Base-by-base conservation (phyloP, 2,888 invertebrate species). In the Metacarcinus magister region DNA sequence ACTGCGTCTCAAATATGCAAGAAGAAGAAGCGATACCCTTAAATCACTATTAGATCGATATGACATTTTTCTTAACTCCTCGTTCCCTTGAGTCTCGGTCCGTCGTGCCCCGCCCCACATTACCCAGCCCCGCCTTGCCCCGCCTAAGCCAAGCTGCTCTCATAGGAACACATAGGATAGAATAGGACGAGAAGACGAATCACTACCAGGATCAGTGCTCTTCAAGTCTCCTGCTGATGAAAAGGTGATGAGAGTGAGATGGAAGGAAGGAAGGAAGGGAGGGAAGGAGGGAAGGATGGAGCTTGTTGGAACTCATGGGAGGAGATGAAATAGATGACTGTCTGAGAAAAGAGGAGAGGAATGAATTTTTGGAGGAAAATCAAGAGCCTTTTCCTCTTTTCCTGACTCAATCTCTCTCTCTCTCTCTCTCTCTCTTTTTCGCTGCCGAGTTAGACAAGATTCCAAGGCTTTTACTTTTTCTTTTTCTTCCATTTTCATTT, bases 1-100 rank as follows among this genome's bases (percentile, higher is more conserved):
- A 87, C 87, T 87, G 16, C 39, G 87, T 10, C 87, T 87, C 16
- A 87, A 87, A 87, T 87, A 87, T 87, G 87, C 87, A 87, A 39
- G 10, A 4, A 39, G 10, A 4, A 75, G 39, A 67, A 67, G 67
- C 39, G 32, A 87, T 87, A 39, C 87, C 87, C 16, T 39, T 2
- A 87, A 32, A 44, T 92, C 32, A 46, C 7, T 3, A 19, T 1
- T n/a, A 44, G 43, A 46, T 92, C 46, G 54, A 54, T 92, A 48
- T 23, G 32, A 75, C 75, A 75, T 87, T 87, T 46, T 92, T 92
- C 92, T 32, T 10, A 19, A 48, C 16, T 2, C 54, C 16, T 19
- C 44, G 46, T 23, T n/a, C 23, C 87, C 87, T 16, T 4, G 39
- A 2, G 87, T 32, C 87, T 16, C 32, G 19, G 4, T 16, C 39